Percentiles rank a stretch among this genome's conserved stretches.
phyloP scores from a whole-genome alignment of 2,888 invertebrate genomes.

The Pocota personata region DNA sequence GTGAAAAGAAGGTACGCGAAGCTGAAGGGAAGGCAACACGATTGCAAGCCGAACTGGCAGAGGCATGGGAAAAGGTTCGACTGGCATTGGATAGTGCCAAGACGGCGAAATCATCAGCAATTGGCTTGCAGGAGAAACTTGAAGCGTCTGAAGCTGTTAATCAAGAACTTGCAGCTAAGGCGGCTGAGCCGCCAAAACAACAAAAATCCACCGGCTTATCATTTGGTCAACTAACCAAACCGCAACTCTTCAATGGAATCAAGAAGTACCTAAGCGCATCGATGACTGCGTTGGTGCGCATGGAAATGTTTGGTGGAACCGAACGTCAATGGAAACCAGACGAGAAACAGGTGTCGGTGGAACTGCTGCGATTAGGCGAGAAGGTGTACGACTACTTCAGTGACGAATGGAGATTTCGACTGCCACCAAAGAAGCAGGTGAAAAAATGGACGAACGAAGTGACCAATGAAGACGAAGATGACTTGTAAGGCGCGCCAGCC shows the following conservation, averaged over 20 bases:
- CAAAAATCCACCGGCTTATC: not conserved
- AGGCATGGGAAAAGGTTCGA: not conserved
- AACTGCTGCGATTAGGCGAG: constrained; percentile 79
- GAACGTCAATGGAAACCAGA: constrained; percentile 81
- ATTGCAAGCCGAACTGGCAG: constrained; percentile 18
- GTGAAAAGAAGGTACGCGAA: constrained; percentile 1
- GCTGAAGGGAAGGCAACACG: not conserved
- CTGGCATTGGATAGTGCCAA: not conserved
- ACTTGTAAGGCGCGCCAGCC: constrained; percentile 67
- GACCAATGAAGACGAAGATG: constrained; percentile 75
- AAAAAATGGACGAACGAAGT: constrained; percentile 77
- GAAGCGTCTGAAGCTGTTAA: not conserved
- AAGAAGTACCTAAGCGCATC: constrained; percentile 81
- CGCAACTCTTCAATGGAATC: constrained; percentile 81
- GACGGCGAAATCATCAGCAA: not conserved
- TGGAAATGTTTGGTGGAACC: constrained; percentile 81
- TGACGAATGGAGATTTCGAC: constrained; percentile 82
- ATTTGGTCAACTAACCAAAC: constrained; percentile 75
- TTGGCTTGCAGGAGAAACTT: constrained; percentile 14
- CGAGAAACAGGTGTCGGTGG: constrained; percentile 79
- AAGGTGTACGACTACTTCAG: constrained; percentile 79
- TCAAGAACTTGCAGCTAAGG: not conserved
- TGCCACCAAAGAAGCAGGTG: constrained; percentile 79
- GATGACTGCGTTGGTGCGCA: constrained; percentile 81
- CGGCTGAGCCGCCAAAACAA: not conserved